Evolutionary conservation across 2,113 vertebrate species (phyloP), one percentile per base, ranked within the genome.

Genomic region (Hippocampus guttulatus): DNA sequence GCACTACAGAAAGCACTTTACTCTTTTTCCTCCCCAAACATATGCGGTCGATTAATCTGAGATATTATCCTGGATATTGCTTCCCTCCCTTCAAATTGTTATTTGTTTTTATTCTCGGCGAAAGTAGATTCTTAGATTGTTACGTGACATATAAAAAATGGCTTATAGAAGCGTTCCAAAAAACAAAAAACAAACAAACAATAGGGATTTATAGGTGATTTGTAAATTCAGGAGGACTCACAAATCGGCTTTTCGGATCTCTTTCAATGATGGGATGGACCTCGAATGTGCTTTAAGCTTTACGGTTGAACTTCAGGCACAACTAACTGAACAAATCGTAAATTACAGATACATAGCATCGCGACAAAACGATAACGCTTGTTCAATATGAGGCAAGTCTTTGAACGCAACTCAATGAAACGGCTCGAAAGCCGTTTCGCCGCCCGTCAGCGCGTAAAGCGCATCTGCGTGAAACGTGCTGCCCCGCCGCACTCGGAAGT

Each of bases 1-100:
- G 45, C 72, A 83, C 71, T 80, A 67, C 63, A 72, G 20, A 80
- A 52, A 72, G 27, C 33, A 40, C 38, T 43, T 64, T 30, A 30
- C 23, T 64, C n/a, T 38, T 51, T 67, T 69, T 38, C 18, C 3
- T 21, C 64, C 21, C 8, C 3, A 16, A 3, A 41, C 41, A 64
- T 64, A 25, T 64, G 63, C 41, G 40, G 40, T 25, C 63, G 45
- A 64, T 64, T 64, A 64, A 64, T 65, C 43, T 9, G 23, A 18
- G 2, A 18, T 27, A 45, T 65, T 65, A 65, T 16, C 14, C 23
- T 47, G 43, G 41, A 65, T 65, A 65, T 65, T 49, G 43, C n/a
- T 47, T 65, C 43, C 23, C n/a, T 47, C 11, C 64, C 3, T 27
- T 65, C 14, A 18, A 18, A 18, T 8, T 12, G 16, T 25, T 14